phyloP scores from a whole-genome alignment of 2,797 vertebrate genomes.

The Synanceia verrucosa region DNA sequence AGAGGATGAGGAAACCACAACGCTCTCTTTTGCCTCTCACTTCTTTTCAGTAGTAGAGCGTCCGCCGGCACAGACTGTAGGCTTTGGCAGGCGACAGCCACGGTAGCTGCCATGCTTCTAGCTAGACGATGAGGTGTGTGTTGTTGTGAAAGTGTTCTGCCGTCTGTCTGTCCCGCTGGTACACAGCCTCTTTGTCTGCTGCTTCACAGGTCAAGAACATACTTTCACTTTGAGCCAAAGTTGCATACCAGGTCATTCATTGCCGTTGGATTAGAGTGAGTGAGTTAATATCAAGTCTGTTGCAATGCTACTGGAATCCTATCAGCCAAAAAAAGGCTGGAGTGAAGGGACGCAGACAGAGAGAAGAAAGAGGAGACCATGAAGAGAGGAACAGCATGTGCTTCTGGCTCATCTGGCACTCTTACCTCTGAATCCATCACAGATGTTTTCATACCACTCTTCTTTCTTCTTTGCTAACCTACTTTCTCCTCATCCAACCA shows the following conservation, averaged over 20 bases:
- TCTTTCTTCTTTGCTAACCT: conserved; percentile 43
- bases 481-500: conserved; percentile 48
- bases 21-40: conserved; percentile 30
- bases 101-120: conserved; percentile 47
- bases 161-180: conserved; percentile 38
- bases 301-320: conserved; percentile 9
- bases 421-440: conserved; percentile 60
- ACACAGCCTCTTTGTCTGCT: conserved; percentile 42
- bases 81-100: conserved; percentile 39
- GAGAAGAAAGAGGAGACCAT: conserved; percentile 13
- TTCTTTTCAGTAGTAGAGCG: conserved; percentile 31
- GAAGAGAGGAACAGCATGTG: conserved; percentile 78
- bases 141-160: conserved; percentile 48
- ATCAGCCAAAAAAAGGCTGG: background rate
- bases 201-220: conserved; percentile 30
- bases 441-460: conserved; percentile 75
- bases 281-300: conserved; percentile 15
- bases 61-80: conserved; percentile 28
- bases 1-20: conserved; percentile 46
- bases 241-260: background rate
- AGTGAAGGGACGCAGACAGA: conserved; percentile 20
- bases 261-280: background rate
- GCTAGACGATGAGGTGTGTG: conserved; percentile 70
- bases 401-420: conserved; percentile 72
- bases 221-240: conserved; percentile 34